Evolutionary conservation across 2,113 vertebrate species (phyloP).

Genomic region (Ciconia boyciana): DNA sequence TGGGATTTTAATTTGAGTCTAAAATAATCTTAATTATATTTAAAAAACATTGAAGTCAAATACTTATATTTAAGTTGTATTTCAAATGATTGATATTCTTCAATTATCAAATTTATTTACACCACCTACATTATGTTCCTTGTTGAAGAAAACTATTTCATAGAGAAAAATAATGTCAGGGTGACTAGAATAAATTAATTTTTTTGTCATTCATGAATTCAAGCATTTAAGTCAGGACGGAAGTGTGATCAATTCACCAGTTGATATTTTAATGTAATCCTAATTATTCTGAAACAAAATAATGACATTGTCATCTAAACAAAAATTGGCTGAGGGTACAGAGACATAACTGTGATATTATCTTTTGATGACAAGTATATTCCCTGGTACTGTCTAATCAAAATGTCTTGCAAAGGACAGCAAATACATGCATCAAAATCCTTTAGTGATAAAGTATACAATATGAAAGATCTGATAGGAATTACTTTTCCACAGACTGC

Average conservation of each 20-base stretch:
- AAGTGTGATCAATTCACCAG: background rate
- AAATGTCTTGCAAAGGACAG: background rate
- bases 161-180: background rate
- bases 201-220: background rate
- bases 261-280: background rate
- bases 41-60: background rate
- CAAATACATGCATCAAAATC: background rate
- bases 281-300: background rate
- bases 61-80: background rate
- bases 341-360: background rate
- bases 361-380: background rate
- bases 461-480: background rate
- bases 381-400: background rate
- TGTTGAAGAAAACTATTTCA: background rate
- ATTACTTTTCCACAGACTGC: background rate
- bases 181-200: background rate
- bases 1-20: background rate
- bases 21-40: background rate
- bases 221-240: background rate
- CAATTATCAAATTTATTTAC: background rate
- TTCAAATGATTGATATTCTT: background rate
- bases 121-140: background rate
- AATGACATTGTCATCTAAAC: background rate
- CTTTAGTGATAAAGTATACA: background rate
- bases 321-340: background rate